phyloP scores from a whole-genome alignment of 2,113 vertebrate genomes.

The Glaucidium brasilianum region DNA sequence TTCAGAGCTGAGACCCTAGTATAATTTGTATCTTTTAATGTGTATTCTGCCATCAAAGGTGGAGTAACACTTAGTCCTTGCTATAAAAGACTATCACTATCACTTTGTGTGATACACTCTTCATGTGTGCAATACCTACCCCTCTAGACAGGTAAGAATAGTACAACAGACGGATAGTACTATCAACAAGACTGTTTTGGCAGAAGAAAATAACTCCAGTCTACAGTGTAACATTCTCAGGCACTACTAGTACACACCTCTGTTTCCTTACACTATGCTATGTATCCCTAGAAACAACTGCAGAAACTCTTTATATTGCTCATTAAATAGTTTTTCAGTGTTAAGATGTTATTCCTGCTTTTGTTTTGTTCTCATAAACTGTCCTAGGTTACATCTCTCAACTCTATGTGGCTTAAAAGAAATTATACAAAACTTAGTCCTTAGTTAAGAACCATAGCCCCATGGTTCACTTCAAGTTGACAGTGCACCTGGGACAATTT shows the following conservation, averaged over 20 bases:
- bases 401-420: background rate
- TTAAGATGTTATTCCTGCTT: background rate
- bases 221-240: background rate
- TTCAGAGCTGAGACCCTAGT: background rate
- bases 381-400: background rate
- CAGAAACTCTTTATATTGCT: background rate
- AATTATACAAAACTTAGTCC: background rate
- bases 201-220: constrained; percentile 5
- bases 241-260: background rate
- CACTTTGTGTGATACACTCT: background rate
- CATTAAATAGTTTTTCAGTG: constrained; percentile 6
- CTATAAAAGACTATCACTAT: background rate
- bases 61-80: background rate
- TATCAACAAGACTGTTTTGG: background rate
- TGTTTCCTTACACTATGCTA: background rate
- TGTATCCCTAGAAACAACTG: background rate
- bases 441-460: background rate
- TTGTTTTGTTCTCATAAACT: background rate
- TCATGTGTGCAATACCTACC: background rate
- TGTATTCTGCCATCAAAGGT: background rate
- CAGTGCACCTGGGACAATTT: background rate
- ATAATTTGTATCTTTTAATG: background rate
- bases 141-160: background rate
- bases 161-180: background rate
- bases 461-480: background rate